Evolutionary conservation across 2,797 vertebrate species (phyloP), one percentile per base, ranked within the genome.

Genomic region (Tinamus major): DNA sequence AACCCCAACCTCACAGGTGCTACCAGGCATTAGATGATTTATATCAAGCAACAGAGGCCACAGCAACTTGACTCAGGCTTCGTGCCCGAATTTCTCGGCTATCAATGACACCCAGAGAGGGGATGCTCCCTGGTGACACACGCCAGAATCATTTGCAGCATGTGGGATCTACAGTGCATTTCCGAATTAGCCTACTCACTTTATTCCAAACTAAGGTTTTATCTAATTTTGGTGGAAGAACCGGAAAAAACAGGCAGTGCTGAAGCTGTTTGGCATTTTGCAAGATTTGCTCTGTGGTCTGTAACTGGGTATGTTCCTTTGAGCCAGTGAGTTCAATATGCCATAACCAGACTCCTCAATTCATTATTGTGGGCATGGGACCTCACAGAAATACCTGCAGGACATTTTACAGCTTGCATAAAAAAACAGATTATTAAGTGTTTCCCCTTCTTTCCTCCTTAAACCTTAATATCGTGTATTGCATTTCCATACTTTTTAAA

Each of bases 201-300:
- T 91, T 26, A 76, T 81, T 94, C 94, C 94, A 93, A 94, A 87
- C 86, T 72, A 69, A 95, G 89, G 58, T 14, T 65, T 53, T 3
- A 16, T 68, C 94, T 96, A 96, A 96, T 94, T 96, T 88, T 87
- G 91, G 92, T 80, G 49, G 12, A 76, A 94, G 91, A 96, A 41
- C 77, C 80, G 87, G 91, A 81, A 76, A 76, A 83, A 87, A 87
- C 44, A 31, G 62, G 62, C 49, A 69, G 82, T 18, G 91, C 91
- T 91, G 81, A 92, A 95, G 92, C 39, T 1, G 11, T 33, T 53
- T 68, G 76, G 87, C 70, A 14, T 14, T 69, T 89, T 59, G 85
- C 85, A 67, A 72, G 82, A 78, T 46, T 83, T 92, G 51, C 84
- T 67, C 89, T 31, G 70, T 48, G 94, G 94, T 76, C 89, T 82